A percentile compares a stretch with the other conserved stretches of the same genome.
phyloP scores from a whole-genome alignment of 2,113 vertebrate genomes.

The Xiphophorus hellerii region DNA sequence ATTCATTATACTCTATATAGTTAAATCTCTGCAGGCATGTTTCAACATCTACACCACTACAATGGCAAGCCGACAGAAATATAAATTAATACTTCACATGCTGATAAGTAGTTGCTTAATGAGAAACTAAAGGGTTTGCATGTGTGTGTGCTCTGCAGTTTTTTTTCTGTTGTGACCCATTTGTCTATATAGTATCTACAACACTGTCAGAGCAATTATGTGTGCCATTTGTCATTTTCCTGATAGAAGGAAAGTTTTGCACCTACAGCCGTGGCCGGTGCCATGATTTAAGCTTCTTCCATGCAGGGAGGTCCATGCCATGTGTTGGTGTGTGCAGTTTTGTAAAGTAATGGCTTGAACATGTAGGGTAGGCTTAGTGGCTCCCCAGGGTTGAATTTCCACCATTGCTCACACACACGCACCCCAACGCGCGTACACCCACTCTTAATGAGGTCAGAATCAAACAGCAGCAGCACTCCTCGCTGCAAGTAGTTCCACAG shows the following conservation, averaged over 20 bases:
- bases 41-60: background rate
- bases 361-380: constrained; percentile 73
- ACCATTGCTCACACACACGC: constrained; percentile 38
- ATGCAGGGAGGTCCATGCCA: constrained; percentile 57
- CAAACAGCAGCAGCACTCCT: constrained; percentile 69
- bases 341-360: constrained; percentile 76
- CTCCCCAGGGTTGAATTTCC: constrained; percentile 73
- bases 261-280: constrained; percentile 55
- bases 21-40: background rate
- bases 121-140: constrained; percentile 28
- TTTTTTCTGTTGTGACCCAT: constrained; percentile 28
- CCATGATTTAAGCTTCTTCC: constrained; percentile 58
- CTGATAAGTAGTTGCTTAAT: constrained; percentile 14
- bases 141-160: constrained; percentile 29
- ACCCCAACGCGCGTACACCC: constrained; percentile 21
- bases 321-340: constrained; percentile 66
- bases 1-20: background rate
- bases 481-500: constrained; percentile 71
- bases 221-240: constrained; percentile 57
- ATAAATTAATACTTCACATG: constrained; percentile 5
- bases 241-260: constrained; percentile 66
- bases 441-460: constrained; percentile 76
- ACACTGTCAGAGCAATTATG: constrained; percentile 62
- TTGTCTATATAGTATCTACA: constrained; percentile 48
- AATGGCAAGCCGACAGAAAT: constrained; percentile 26